phyloP scores from a whole-genome alignment of 2,797 vertebrate genomes.

The Avahi laniger region DNA sequence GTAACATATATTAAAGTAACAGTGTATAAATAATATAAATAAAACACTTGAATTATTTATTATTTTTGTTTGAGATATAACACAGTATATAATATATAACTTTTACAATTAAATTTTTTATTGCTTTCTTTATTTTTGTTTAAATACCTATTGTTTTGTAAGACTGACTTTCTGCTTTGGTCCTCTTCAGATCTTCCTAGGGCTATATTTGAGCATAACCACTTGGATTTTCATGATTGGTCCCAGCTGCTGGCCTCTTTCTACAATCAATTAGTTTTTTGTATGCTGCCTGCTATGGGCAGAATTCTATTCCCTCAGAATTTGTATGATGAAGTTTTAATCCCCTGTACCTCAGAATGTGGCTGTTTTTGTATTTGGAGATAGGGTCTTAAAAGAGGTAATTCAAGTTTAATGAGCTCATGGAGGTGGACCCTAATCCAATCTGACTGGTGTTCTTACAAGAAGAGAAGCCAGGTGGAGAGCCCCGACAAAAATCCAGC shows the following conservation, averaged over 20 bases:
- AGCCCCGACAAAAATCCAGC: background rate
- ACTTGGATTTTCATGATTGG: background rate
- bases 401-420: background rate
- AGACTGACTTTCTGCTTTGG: background rate
- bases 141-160: background rate
- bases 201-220: background rate
- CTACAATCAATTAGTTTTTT: background rate
- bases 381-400: background rate
- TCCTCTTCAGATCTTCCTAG: background rate
- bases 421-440: background rate
- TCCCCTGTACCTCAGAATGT: background rate
- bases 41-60: background rate
- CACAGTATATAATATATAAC: background rate
- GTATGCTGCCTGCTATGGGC: background rate
- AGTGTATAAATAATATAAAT: background rate
- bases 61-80: background rate
- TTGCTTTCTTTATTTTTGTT: background rate
- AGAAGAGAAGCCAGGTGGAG: background rate
- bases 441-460: background rate
- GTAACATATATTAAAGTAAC: background rate
- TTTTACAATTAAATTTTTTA: background rate
- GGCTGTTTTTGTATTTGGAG: background rate
- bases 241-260: background rate
- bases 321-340: background rate
- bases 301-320: background rate